A percentile compares a stretch with the other conserved stretches of the same genome.
phyloP scores from a whole-genome alignment of 2,113 vertebrate genomes.

The Scolopax mira region DNA sequence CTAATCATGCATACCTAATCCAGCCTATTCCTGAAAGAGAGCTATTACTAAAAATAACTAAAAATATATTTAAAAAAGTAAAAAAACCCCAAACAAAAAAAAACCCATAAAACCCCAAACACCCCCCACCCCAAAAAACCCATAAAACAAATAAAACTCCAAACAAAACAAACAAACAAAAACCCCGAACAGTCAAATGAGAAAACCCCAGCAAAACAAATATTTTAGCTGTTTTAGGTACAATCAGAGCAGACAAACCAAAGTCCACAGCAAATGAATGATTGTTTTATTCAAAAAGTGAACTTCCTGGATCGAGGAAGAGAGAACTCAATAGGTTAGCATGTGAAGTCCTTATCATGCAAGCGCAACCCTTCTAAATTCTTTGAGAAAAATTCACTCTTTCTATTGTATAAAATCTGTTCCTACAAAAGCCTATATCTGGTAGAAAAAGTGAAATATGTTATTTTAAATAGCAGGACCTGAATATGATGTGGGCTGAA shows the following conservation, averaged over 20 bases:
- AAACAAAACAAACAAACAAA: not conserved
- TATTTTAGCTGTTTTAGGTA: not conserved
- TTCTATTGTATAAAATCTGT: not conserved
- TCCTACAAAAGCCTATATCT: not conserved
- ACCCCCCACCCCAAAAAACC: no score
- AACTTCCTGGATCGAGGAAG: not conserved
- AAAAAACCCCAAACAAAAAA: not conserved
- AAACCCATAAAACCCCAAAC: not conserved
- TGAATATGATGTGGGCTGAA: accelerated
- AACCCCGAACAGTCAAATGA: no score
- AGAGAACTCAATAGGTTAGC: not conserved
- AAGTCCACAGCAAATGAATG: not conserved
- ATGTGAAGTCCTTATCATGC: accelerated
- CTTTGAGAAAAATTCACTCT: not conserved
- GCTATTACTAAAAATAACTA: not conserved
- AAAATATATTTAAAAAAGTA: not conserved
- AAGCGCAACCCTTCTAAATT: not conserved
- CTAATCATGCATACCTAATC: not conserved
- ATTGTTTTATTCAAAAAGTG: not conserved
- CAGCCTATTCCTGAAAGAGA: not conserved
- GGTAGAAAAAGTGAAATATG: not conserved
- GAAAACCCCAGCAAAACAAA: not conserved
- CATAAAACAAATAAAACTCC: no score
- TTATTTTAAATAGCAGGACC: not conserved
- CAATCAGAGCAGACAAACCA: not conserved